These are phyloP conservation scores for Limenitis camilla DNA, from an alignment of 2,888 invertebrate species.

Conservation along the genomic window DNA sequence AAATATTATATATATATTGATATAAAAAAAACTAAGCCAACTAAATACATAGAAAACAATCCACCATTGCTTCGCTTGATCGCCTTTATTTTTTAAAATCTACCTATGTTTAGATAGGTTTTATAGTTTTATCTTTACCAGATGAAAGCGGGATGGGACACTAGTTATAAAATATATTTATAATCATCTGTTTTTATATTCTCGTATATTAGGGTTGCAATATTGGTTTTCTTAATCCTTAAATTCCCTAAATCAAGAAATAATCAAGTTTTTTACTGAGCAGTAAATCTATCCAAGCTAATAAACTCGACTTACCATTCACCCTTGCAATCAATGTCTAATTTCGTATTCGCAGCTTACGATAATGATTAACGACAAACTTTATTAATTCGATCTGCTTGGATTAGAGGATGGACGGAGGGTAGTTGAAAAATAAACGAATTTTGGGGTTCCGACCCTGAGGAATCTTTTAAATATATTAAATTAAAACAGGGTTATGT, in stretches of 20 bases:
- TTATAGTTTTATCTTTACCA: no score
- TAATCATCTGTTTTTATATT: neutral
- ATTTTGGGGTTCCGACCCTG: slow-evolving; percentile 50
- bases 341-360: slow-evolving; percentile 67
- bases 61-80: no score
- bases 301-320: slow-evolving; percentile 57
- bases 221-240: slow-evolving; percentile 17
- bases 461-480: slow-evolving; percentile 34
- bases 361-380: slow-evolving; percentile 72
- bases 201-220: slow-evolving; percentile 7
- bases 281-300: slow-evolving; percentile 46
- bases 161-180: no score
- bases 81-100: no score
- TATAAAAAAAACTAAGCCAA: no score
- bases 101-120: no score
- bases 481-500: neutral
- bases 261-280: slow-evolving; percentile 37
- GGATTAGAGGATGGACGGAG: slow-evolving; percentile 60
- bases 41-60: no score
- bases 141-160: no score
- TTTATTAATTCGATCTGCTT: slow-evolving; percentile 69
- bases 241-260: slow-evolving; percentile 29
- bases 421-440: slow-evolving; percentile 63
- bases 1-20: no score
- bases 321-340: slow-evolving; percentile 69